Evolutionary conservation across 2,888 invertebrate species (phyloP).

Genomic region (Phrixothrix hirtus): DNA sequence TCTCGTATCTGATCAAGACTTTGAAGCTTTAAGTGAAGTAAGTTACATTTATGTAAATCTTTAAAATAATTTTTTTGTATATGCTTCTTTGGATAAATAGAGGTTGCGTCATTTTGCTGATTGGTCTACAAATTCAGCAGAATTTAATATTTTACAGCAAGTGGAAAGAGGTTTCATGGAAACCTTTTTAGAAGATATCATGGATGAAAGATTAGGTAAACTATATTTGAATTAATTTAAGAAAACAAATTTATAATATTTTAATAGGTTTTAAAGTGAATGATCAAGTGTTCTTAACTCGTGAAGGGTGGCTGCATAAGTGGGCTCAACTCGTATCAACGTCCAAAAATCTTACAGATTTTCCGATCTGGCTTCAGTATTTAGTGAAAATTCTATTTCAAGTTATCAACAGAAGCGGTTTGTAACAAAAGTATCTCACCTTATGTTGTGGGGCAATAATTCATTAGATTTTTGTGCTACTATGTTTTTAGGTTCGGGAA

Average conservation of each 20-base stretch:
- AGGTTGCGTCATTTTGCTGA: slow-evolving; percentile 74
- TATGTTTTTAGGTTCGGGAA: slow-evolving; percentile 62
- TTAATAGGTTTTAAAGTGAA: slow-evolving; percentile 51
- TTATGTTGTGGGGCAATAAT: slow-evolving; percentile 4
- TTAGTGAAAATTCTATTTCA: slow-evolving; percentile 73
- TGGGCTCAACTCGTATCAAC: slow-evolving; percentile 65
- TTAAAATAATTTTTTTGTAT: no score
- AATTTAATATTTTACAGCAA: slow-evolving; percentile 72
- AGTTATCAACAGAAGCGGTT: slow-evolving; percentile 70
- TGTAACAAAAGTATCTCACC: slow-evolving; percentile 41
- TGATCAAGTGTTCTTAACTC: slow-evolving; percentile 59
- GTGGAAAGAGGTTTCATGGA: slow-evolving; percentile 73
- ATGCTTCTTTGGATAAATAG: slow-evolving; percentile 53
- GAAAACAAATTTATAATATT: not conserved
- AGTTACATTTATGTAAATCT: slow-evolving; percentile 25
- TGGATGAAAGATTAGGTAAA: slow-evolving; percentile 60
- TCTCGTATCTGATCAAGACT: slow-evolving; percentile 71
- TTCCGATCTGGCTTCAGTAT: slow-evolving; percentile 75
- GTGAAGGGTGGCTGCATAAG: slow-evolving; percentile 72
- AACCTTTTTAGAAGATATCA: slow-evolving; percentile 66
- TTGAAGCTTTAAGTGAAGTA: slow-evolving; percentile 70
- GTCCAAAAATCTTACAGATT: slow-evolving; percentile 62
- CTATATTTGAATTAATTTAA: not conserved
- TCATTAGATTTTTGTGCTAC: slow-evolving; percentile 30
- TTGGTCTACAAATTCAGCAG: slow-evolving; percentile 74